phyloP scores from a whole-genome alignment of 2,888 invertebrate species.

The Andrena hattorfiana region DNA sequence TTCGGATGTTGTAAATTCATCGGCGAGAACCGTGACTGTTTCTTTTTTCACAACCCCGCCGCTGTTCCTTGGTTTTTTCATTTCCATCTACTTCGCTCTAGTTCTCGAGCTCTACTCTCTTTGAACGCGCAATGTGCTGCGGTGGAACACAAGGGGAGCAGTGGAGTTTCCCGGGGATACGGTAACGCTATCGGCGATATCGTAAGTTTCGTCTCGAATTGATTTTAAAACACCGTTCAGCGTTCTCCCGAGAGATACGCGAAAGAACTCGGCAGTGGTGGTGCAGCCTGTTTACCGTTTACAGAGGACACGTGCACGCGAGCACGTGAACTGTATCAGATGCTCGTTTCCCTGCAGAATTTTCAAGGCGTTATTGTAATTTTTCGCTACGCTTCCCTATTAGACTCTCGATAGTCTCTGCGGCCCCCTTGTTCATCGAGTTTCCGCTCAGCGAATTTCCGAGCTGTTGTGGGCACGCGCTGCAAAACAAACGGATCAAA shows the following conservation, averaged over 20 bases:
- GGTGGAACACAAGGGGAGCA: not conserved
- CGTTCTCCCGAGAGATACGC: constrained; percentile 13
- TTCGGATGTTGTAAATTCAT: not conserved
- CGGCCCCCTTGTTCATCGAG: not conserved
- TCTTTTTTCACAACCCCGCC: not conserved
- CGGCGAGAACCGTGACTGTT: not conserved
- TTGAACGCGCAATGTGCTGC: not conserved
- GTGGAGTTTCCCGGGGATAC: constrained; percentile 23
- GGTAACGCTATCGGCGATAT: constrained; percentile 20
- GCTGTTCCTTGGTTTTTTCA: not conserved
- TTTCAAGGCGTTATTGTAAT: not conserved
- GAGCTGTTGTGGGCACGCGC: not conserved
- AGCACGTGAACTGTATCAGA: not conserved
- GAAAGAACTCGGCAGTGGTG: not conserved
- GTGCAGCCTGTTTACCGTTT: not conserved
- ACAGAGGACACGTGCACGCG: not conserved
- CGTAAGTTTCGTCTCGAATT: constrained; percentile 33
- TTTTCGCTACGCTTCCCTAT: not conserved
- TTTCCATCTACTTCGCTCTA: not conserved
- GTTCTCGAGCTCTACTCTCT: not conserved
- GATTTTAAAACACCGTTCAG: constrained; percentile 37
- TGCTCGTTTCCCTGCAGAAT: not conserved
- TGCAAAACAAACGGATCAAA: constrained; percentile 8
- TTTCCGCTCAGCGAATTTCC: not conserved
- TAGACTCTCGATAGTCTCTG: not conserved